Conservation (phyloP, 2,113 vertebrate species). For the Columba livia region DNA sequence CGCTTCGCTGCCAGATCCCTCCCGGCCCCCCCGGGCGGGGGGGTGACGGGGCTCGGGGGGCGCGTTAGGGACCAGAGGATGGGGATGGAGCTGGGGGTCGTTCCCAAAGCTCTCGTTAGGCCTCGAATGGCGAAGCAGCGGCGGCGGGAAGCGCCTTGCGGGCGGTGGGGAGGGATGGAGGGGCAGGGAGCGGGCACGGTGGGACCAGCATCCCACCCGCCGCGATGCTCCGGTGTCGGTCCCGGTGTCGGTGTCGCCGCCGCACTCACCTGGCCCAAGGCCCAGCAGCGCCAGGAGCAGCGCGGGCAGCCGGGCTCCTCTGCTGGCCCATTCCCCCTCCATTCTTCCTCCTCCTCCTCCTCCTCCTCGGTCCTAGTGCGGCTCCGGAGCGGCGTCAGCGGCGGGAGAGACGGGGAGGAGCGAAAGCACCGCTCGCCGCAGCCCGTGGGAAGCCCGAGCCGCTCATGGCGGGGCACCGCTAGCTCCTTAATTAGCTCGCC, state of each 20-base stretch:
- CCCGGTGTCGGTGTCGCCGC: too few species aligned
- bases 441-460: not conserved
- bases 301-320: not conserved
- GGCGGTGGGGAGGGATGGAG: not conserved
- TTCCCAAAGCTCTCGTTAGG: not conserved
- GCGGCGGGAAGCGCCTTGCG: too few species aligned
- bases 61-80: not conserved
- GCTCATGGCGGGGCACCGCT: not conserved
- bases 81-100: not conserved
- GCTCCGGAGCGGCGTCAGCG: not conserved
- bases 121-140: too few species aligned
- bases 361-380: not conserved
- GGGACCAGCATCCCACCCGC: not conserved
- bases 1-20: not conserved
- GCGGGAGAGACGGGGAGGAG: not conserved
- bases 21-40: not conserved
- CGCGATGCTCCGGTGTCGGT: too few species aligned
- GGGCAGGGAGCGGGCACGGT: not conserved
- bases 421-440: not conserved
- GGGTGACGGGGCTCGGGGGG: too few species aligned
- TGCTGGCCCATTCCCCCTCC: not conserved
- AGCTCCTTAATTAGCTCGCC: not conserved
- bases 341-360: not conserved
- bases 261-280: constrained; percentile 11
- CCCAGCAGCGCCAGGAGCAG: constrained; percentile 1